Conservation (phyloP, 2,888 invertebrate species). For the Ophion ellenae region DNA sequence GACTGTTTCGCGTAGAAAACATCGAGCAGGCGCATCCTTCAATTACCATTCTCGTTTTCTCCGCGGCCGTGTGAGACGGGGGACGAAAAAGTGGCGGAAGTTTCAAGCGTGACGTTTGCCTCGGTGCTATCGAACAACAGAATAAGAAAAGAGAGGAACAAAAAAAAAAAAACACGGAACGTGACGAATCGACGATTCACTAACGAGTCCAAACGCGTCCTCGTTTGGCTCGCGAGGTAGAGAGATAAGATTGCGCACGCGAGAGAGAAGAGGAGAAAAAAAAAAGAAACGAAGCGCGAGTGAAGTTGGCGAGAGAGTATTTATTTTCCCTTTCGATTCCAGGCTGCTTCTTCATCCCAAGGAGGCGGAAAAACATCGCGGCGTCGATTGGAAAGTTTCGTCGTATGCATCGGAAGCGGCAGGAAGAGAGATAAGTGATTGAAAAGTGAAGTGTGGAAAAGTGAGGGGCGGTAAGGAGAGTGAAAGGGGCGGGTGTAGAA, state of each 20-base stretch:
- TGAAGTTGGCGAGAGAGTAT: not conserved
- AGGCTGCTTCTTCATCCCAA: not conserved
- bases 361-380: too few species aligned
- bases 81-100: not conserved
- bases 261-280: not conserved
- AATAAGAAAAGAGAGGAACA: not conserved
- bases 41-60: not conserved
- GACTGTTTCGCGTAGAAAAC: too few species aligned
- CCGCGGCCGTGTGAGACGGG: not conserved
- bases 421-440: not conserved
- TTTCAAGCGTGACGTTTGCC: conserved; percentile 2
- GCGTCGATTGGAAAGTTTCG: too few species aligned
- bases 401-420: not conserved
- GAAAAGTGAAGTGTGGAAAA: conserved; percentile 20
- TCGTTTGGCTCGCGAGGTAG: not conserved
- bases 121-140: not conserved
- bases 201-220: conserved; percentile 34
- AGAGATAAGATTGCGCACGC: conserved; percentile 4
- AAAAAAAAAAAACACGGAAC: not conserved
- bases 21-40: not conserved
- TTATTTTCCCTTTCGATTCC: not conserved
- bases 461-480: too few species aligned
- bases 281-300: not conserved
- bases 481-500: not conserved
- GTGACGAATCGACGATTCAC: conserved; percentile 4